Evolutionary conservation across 2,888 invertebrate genomes (phyloP).

Genomic region (Apamea monoglypha): DNA sequence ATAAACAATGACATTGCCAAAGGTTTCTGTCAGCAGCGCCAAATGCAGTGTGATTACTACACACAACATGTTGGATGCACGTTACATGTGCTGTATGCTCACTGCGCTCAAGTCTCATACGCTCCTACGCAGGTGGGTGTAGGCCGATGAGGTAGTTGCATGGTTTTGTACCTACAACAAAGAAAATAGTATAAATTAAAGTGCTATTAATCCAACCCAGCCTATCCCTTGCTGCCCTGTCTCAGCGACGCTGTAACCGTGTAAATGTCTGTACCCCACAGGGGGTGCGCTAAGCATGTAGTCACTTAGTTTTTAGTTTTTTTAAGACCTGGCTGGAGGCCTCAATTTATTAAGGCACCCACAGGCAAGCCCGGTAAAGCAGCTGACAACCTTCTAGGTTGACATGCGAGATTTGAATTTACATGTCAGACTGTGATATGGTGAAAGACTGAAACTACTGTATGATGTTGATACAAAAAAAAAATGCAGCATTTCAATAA

Average conservation of each 20-base stretch:
- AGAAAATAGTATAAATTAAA: neutral
- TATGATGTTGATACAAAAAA: neutral
- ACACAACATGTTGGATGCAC: constrained; percentile 74
- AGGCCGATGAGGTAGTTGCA: constrained; percentile 68
- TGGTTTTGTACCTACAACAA: constrained; percentile 68
- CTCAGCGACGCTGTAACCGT: neutral
- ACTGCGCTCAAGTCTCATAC: constrained; percentile 70
- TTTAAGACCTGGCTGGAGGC: neutral
- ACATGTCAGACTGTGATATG: neutral
- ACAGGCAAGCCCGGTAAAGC: neutral
- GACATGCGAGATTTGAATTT: neutral
- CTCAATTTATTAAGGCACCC: neutral
- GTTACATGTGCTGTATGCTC: constrained; percentile 34
- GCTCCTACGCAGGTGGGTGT: constrained; percentile 57
- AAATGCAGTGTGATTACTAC: constrained; percentile 71
- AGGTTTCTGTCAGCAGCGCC: constrained; percentile 73
- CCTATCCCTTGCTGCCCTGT: neutral
- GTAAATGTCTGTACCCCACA: neutral
- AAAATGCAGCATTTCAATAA: neutral
- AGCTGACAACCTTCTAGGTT: neutral
- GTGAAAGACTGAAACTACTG: neutral
- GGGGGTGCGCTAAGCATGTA: neutral
- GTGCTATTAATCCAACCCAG: neutral
- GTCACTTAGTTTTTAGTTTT: neutral
- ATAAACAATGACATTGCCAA: constrained; percentile 79